Conservation (phyloP, 2,797 vertebrate species). For the Pangasius djambal region DNA sequence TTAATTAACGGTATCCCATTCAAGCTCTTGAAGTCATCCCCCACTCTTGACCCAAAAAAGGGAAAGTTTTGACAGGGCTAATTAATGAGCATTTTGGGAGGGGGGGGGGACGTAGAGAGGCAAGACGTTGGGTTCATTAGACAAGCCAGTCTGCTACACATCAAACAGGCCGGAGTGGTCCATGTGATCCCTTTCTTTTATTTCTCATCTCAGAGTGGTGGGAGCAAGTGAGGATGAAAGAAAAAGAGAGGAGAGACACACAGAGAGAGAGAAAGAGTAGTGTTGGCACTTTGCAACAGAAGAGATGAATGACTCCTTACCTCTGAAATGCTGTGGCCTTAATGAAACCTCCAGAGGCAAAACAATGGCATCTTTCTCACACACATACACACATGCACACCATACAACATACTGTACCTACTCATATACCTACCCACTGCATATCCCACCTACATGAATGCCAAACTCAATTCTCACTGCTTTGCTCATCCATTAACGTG, state of each 20-base stretch:
- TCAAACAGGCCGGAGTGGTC: slow-evolving; percentile 70
- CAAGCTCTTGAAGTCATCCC: slow-evolving; percentile 75
- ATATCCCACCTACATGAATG: slow-evolving; percentile 47
- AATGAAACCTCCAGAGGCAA: slow-evolving; percentile 83
- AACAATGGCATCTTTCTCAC: slow-evolving; percentile 75
- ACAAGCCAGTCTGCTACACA: slow-evolving; percentile 73
- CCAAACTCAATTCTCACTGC: slow-evolving; percentile 34
- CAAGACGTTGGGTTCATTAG: slow-evolving; percentile 74
- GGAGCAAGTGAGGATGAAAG: slow-evolving; percentile 52
- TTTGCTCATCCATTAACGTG: slow-evolving; percentile 36
- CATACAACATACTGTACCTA: slow-evolving; percentile 48
- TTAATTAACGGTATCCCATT: slow-evolving; percentile 84
- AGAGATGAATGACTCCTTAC: slow-evolving; percentile 83
- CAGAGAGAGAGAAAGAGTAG: slow-evolving; percentile 62
- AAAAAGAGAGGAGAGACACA: slow-evolving; percentile 41
- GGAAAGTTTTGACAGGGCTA: slow-evolving; percentile 82
- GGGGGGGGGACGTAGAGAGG: slow-evolving; percentile 49
- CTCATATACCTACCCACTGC: slow-evolving; percentile 35
- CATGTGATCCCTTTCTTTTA: slow-evolving; percentile 63
- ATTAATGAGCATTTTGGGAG: slow-evolving; percentile 73
- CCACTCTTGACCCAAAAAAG: slow-evolving; percentile 66
- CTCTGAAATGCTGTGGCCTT: slow-evolving; percentile 78
- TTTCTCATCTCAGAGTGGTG: slow-evolving; percentile 59
- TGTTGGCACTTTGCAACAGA: slow-evolving; percentile 78
- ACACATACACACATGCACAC: slow-evolving; percentile 53